Evolutionary conservation across 2,797 vertebrate species (phyloP), one percentile per base, ranked within the genome.

Genomic region (Pantherophis alleghaniensis): DNA sequence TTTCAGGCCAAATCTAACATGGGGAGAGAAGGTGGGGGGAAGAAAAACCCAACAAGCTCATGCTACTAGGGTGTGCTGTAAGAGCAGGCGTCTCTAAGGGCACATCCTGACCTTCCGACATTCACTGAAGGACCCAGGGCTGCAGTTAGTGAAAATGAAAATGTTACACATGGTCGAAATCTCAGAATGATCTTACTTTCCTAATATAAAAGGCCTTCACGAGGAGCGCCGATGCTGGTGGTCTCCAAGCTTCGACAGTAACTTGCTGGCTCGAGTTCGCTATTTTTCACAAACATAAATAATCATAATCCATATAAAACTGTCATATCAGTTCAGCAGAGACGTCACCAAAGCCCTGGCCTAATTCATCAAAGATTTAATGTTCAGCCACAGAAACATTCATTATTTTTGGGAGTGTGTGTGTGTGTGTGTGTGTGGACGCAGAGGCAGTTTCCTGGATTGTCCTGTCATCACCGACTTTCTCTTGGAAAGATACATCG

Each of bases 341-440:
- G 96, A 96, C 96, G 96, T 98, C 97, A 96, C 95, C 95, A 97
- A 96, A 97, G 97, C 96, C 94, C 93, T 89, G 57, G 94, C 91
- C 95, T 98, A 96, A 97, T 98, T 98, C 97, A 97, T 98, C 97
- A 97, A 96, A 97, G 96, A 96, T 97, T 96, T 97, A 97, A 95
- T 95, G 94, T 95, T 95, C 95, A 63, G 92, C 92, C 87, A 92
- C 95, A 97, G 91, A 96, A 96, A 96, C 74, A 83, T 74, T 74
- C 32, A 94, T 95, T 94, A 92, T 91, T 95, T 94, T 94, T 92
- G 1, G n/a, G 14, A 20, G 28, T n/a, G 32, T 63, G 22, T 28
- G 22, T 47, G 57, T 51, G 20, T 20, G 13, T 28, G 20, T 24
- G 20, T 42, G 56, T 26, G 56, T 4, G 91, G 88, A 95, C 96